Percentiles rank a stretch among this genome's conserved stretches.
Evolutionary conservation across 2,888 invertebrate species (phyloP).

Genomic region (Omphaloscelis lunosa): DNA sequence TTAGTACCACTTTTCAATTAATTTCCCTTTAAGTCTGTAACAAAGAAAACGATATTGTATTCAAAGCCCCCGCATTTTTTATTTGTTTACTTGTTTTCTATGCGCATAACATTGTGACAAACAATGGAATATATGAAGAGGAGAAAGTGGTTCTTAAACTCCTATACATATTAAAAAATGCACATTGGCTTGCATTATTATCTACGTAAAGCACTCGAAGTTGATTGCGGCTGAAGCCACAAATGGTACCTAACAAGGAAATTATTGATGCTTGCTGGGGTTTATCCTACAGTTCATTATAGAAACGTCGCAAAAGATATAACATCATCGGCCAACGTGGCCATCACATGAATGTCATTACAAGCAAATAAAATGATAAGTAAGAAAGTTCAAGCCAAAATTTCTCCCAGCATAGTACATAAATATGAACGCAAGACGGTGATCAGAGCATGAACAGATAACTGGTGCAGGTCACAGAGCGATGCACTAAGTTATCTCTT

Average conservation of each 20-base stretch:
- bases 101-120: not conserved
- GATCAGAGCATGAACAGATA: constrained; percentile 37
- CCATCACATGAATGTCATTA: not conserved
- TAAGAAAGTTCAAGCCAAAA: constrained; percentile 15
- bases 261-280: too few species aligned
- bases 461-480: constrained; percentile 49
- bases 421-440: constrained; percentile 20
- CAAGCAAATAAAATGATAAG: not conserved
- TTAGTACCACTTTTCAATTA: constrained; percentile 75
- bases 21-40: constrained; percentile 85
- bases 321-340: not conserved
- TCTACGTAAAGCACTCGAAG: not conserved
- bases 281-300: not conserved
- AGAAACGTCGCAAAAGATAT: not conserved
- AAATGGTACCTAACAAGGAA: not conserved
- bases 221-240: not conserved
- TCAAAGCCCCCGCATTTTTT: not conserved
- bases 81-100: constrained; percentile 1
- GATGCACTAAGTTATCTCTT: constrained; percentile 48
- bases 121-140: not conserved
- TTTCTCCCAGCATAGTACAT: not conserved
- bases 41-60: constrained; percentile 70
- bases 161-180: not conserved
- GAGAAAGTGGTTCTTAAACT: not conserved
- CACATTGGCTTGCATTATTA: not conserved